Evolutionary conservation across 2,113 vertebrate species (phyloP), one percentile per base, ranked within the genome.

Genomic region (Dipodomys spectabilis): DNA sequence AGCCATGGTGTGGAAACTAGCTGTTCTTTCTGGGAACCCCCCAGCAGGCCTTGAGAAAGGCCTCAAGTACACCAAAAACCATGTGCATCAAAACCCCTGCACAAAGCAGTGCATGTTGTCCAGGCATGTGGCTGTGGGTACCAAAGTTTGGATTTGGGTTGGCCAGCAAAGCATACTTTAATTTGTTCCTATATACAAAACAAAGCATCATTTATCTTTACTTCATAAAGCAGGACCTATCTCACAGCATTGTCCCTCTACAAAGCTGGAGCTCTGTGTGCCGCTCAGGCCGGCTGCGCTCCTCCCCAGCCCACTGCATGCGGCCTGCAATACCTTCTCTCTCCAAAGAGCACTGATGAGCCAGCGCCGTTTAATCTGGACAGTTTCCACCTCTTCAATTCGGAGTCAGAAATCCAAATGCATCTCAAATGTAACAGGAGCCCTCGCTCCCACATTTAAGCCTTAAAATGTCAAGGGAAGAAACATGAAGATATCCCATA

Each of bases 361-460:
- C 60, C 28, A 11, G 6, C 53, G 82, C 93, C 91, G 67, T 92
- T 92, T 88, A 71, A 89, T 67, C 81, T 86, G 82, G 81, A 78
- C 6, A 78, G 77, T 44, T 81, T 82, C 81, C 91, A 94, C 49
- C 35, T 74, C 86, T 35, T 86, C 86, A 87, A 27, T 71, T 57
- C 15, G 28, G 10, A 93, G 53, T 74, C n/a, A 84, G 75, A 95
- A 89, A 77, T 71, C 64, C 91, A 62, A 92, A 89, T 91, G 23
- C 77, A 92, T 89, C 93, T 91, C 89, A 91, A 90, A 94, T 89
- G 65, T 84, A 91, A 88, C 68, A 60, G 69, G 80, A 93, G 78
- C 32, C 72, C 64, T 94, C 82, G 28, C 72, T 62, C 73, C 73
- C 91, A 53, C 19, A 79, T 78, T 78, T 89, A 89, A 94, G 65